A percentile compares a stretch with the other conserved stretches of the same genome.
phyloP scores from a whole-genome alignment of 2,797 vertebrate genomes.

The Psittacula derbiana region DNA sequence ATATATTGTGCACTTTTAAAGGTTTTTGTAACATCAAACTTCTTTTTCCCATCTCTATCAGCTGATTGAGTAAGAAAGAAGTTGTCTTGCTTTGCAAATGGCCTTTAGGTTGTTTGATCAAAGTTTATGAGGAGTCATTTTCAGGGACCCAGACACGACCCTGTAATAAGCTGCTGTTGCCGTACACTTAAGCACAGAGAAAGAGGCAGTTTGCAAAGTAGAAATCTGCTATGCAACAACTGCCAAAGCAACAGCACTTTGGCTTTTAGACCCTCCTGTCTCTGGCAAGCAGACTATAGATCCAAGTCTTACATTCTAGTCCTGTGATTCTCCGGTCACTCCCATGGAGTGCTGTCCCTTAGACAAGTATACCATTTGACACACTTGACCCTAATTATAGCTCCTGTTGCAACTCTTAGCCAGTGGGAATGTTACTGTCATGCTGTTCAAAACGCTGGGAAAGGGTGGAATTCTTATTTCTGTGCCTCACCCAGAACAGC shows the following conservation, averaged over 20 bases:
- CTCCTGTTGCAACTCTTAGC: background rate
- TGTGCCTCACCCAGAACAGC: background rate
- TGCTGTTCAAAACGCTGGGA: background rate
- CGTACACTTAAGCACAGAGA: background rate
- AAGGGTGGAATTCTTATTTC: background rate
- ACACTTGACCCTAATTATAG: background rate
- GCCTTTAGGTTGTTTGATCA: background rate
- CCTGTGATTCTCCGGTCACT: background rate
- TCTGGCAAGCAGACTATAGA: background rate
- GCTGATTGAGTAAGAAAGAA: background rate
- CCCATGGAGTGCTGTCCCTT: background rate
- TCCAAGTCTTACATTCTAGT: background rate
- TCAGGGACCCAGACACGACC: background rate
- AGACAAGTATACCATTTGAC: background rate
- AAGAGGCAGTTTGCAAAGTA: background rate
- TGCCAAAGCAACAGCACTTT: background rate
- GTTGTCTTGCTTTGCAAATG: background rate
- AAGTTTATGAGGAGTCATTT: background rate
- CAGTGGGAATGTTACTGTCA: background rate
- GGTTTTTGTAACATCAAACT: background rate
- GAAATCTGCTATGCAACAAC: background rate
- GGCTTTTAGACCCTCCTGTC: background rate
- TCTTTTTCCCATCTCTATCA: background rate
- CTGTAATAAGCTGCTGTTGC: background rate
- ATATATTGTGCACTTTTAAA: background rate